Evolutionary conservation across 1,140 invertebrate species (phyloP).

Genomic region (Eriosoma lanigerum): DNA sequence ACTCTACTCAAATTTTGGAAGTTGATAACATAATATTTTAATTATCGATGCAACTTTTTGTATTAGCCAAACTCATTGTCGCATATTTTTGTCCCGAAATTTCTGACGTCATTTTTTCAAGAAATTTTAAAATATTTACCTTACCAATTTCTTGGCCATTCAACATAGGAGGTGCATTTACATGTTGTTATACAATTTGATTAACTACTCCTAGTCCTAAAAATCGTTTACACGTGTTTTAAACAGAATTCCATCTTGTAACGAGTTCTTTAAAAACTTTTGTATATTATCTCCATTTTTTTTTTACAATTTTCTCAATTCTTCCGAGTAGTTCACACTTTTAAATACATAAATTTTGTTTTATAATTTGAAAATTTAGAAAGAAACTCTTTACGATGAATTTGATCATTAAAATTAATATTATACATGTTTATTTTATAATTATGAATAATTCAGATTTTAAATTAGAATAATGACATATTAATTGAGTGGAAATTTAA

Average conservation of each 20-base stretch:
- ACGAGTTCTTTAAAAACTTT: constrained; percentile 55
- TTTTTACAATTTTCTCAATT: constrained; percentile 54
- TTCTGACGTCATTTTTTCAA: constrained; percentile 59
- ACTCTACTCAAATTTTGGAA: constrained; percentile 38
- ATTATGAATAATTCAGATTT: no score
- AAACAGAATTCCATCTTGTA: constrained; percentile 55
- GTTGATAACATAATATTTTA: constrained; percentile 19
- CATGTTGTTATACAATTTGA: constrained; percentile 12
- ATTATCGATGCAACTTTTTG: constrained; percentile 57
- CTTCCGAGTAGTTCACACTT: constrained; percentile 57
- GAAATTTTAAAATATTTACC: constrained; percentile 56
- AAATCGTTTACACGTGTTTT: constrained; percentile 54
- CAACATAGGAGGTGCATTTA: constrained; percentile 55
- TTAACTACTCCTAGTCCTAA: constrained; percentile 8
- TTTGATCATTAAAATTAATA: no score
- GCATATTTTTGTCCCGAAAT: constrained; percentile 59
- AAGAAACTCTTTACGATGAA: no score
- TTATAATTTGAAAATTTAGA: no score
- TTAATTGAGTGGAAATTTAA: no score
- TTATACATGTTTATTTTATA: no score
- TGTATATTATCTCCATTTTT: constrained; percentile 50
- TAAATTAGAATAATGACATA: no score
- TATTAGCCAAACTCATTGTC: constrained; percentile 59
- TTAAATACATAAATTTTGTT: constrained; percentile 52
- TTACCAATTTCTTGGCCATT: constrained; percentile 55